These are phyloP conservation scores for Arizona elegans DNA, from an alignment of 2,113 vertebrate genomes.

Conservation along the genomic window DNA sequence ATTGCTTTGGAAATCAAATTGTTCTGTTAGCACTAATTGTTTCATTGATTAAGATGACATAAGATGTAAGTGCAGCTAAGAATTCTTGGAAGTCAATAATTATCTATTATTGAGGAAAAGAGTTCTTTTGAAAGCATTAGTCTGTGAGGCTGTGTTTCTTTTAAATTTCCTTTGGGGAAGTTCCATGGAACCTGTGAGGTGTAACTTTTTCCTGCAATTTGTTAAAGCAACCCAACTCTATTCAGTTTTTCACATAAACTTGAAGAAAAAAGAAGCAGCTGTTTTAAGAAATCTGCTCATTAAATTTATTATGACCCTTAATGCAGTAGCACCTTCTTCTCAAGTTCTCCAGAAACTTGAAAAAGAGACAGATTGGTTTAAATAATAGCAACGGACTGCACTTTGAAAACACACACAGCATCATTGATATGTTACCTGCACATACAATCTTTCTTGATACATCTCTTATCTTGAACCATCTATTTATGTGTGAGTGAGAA, in stretches of 20 bases:
- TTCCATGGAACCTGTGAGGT: background rate
- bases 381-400: background rate
- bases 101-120: background rate
- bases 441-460: background rate
- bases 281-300: background rate
- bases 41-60: background rate
- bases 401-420: background rate
- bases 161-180: background rate
- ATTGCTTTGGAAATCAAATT: background rate
- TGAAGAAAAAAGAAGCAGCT: background rate
- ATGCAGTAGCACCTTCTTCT: background rate
- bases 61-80: background rate
- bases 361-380: background rate
- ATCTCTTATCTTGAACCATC: background rate
- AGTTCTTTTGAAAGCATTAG: background rate
- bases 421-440: background rate
- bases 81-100: background rate
- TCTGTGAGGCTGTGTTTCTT: background rate
- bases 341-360: background rate
- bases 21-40: background rate
- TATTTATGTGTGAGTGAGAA: background rate
- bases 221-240: background rate
- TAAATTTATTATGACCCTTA: background rate
- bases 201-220: background rate
- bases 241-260: background rate